These are phyloP conservation scores for Arrhamphus sclerolepis DNA, from an alignment of 2,797 vertebrate species.

Conservation along the genomic window DNA sequence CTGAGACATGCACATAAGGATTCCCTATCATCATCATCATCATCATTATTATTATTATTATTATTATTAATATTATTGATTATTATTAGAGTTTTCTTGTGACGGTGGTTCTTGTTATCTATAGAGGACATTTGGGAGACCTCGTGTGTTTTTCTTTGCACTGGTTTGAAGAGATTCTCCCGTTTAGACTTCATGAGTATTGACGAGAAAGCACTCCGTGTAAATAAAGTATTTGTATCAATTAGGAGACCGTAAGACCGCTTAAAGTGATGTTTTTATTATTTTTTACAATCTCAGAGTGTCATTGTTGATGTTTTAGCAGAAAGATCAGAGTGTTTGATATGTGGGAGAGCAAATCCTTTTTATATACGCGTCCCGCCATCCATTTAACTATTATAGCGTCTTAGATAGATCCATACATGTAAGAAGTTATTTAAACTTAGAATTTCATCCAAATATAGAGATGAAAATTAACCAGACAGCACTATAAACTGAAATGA, in stretches of 20 bases:
- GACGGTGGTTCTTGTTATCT: constrained; percentile 68
- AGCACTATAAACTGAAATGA: constrained; percentile 69
- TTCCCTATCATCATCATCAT: constrained; percentile 77
- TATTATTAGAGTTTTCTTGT: constrained; percentile 47
- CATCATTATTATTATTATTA: no score
- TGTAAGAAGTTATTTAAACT: constrained; percentile 78
- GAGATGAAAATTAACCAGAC: constrained; percentile 70
- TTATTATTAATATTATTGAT: no score
- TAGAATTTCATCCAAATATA: constrained; percentile 76
- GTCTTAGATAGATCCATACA: constrained; percentile 77
- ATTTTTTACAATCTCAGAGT: constrained; percentile 63
- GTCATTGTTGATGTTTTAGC: constrained; percentile 61
- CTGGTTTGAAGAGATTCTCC: constrained; percentile 70
- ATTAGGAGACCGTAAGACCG: constrained; percentile 31
- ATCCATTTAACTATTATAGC: constrained; percentile 66
- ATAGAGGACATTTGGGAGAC: constrained; percentile 63
- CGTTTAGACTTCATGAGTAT: constrained; percentile 66
- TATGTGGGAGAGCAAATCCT: constrained; percentile 63
- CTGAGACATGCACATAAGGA: constrained; percentile 75
- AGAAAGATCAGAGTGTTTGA: constrained; percentile 49
- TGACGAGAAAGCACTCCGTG: constrained; percentile 67
- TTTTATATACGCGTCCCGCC: constrained; percentile 71
- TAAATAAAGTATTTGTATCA: constrained; percentile 71
- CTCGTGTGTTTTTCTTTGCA: constrained; percentile 71
- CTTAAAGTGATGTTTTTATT: constrained; percentile 64